These are phyloP conservation scores for Octodonta nipae DNA, from an alignment of 2,888 invertebrate genomes.

Conservation along the genomic window DNA sequence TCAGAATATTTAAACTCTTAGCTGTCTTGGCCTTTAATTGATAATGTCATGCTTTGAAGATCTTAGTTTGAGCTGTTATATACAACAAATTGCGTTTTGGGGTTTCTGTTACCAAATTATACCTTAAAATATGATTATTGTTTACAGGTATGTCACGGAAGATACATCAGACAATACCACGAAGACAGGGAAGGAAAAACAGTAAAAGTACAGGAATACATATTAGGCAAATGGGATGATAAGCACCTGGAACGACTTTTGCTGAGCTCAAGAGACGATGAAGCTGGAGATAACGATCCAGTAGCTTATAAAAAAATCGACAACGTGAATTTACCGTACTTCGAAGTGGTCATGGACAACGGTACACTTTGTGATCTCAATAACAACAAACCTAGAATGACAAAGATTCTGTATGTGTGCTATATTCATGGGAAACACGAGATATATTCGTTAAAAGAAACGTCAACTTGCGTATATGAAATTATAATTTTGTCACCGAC, in stretches of 20 bases:
- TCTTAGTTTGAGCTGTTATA: too few relatives aligned
- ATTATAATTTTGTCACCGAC: conserved; percentile 74
- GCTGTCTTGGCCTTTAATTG: too few relatives aligned
- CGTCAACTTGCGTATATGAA: conserved; percentile 88
- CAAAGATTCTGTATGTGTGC: conserved; percentile 78
- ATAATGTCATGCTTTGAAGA: too few relatives aligned
- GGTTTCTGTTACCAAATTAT: too few relatives aligned
- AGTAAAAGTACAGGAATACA: conserved; percentile 72
- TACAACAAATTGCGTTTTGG: too few relatives aligned
- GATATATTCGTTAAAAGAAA: conserved; percentile 84
- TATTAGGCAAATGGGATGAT: conserved; percentile 63
- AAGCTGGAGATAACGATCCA: conserved; percentile 38
- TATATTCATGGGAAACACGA: conserved; percentile 80
- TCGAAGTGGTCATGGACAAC: conserved; percentile 72
- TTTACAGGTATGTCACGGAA: conserved; percentile 92
- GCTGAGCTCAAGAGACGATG: conserved; percentile 37
- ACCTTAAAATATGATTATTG: too few relatives aligned
- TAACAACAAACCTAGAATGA: conserved; percentile 59
- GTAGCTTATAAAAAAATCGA: conserved; percentile 62
- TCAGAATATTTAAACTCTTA: too few relatives aligned
- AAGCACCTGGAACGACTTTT: conserved; percentile 48
- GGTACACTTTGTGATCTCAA: conserved; percentile 89
- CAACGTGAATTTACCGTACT: conserved; percentile 76
- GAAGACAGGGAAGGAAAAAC: conserved; percentile 83
- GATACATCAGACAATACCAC: conserved; percentile 84